phyloP scores from a whole-genome alignment of 2,113 vertebrate species.

The Heterotilapia buettikoferi region DNA sequence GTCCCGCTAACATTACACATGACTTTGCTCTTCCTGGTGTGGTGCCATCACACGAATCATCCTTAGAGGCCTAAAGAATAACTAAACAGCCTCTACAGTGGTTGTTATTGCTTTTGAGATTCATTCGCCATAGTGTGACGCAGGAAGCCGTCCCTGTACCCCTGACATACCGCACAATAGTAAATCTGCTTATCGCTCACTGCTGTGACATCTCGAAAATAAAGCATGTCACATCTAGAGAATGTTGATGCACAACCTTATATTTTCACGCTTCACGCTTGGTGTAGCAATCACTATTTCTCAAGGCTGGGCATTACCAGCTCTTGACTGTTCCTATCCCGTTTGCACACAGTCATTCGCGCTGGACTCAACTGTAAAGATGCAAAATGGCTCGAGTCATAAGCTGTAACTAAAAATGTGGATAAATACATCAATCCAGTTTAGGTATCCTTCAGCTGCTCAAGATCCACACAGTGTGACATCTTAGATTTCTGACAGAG shows the following conservation, averaged over 20 bases:
- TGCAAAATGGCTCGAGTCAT: background rate
- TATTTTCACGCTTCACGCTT: background rate
- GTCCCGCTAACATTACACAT: background rate
- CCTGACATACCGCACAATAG: background rate
- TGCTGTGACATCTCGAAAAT: slow-evolving; percentile 7
- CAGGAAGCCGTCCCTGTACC: background rate
- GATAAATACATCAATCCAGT: background rate
- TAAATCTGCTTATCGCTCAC: slow-evolving; percentile 5
- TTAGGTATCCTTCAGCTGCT: background rate
- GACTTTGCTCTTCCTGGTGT: background rate
- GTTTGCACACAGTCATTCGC: background rate
- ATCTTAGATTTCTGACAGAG: background rate
- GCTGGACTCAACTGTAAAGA: background rate
- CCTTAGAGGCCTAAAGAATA: background rate
- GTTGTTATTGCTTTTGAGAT: background rate
- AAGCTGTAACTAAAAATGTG: background rate
- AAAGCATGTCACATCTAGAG: background rate
- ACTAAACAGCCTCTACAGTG: background rate
- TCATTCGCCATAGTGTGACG: background rate
- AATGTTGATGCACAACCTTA: background rate
- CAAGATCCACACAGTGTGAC: background rate
- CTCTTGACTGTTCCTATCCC: background rate
- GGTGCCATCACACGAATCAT: background rate
- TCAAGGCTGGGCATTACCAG: background rate
- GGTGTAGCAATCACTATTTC: background rate